Evolutionary conservation across 2,113 vertebrate genomes (phyloP).

Genomic region (Clarias gariepinus): DNA sequence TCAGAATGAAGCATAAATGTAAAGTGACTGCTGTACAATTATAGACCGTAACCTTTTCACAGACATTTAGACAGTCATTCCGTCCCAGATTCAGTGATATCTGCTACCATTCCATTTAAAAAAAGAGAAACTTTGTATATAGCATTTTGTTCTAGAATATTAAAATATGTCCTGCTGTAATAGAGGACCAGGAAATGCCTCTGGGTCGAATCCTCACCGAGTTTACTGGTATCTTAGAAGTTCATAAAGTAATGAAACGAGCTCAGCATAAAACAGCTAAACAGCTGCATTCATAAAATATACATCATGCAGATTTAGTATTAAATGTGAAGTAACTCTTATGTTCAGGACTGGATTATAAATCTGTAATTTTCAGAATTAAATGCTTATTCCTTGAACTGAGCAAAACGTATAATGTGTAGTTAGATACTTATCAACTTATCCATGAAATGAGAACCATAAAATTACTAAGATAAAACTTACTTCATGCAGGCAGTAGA

Average conservation of each 20-base stretch:
- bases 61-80: neutral
- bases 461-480: neutral
- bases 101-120: neutral
- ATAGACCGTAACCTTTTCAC: neutral
- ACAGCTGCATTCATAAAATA: neutral
- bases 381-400: constrained; percentile 4
- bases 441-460: constrained; percentile 12
- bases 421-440: neutral
- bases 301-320: constrained; percentile 13
- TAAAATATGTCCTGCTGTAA: neutral
- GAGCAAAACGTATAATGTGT: neutral
- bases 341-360: neutral
- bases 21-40: neutral
- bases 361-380: constrained; percentile 13
- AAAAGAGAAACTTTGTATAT: neutral
- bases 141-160: constrained; percentile 7
- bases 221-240: constrained; percentile 6
- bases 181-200: neutral
- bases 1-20: neutral
- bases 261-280: neutral
- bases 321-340: constrained; percentile 2
- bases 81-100: neutral
- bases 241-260: neutral
- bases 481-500: constrained; percentile 39
- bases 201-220: neutral